Evolutionary conservation across 1,140 invertebrate species (phyloP), one percentile per base, ranked within the genome.

Genomic region (Calephelis virginiensis): DNA sequence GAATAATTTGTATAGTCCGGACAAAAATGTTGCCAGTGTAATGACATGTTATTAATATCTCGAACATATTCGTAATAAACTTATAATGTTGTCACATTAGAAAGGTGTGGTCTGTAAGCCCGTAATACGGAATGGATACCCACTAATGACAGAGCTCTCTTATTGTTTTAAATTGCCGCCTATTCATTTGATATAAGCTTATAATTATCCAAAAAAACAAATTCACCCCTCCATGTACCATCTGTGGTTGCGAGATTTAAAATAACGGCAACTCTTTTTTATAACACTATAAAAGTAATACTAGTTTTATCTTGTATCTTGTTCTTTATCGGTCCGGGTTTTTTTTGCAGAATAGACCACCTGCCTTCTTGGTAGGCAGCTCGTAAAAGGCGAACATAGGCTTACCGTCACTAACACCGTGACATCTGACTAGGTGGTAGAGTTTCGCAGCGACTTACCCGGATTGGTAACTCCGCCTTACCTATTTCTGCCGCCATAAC

Each of bases 101-200:
- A 43, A 78, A 78, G 78, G 80, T 77, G 77, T 77, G 71, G 69
- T 69, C 74, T 60, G 75, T 69, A 78, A 82, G 80, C 65, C 73
- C 59, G 75, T 68, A 80, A 83, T 81, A 78, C 73, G 77, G 74
- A 74, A 66, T 79, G 73, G 66, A 73, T 66, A 17, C 67, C 14
- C 49, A 63, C 81, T 87, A 89, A 90, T 89, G 85, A 85, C 81
- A 75, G 80, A 76, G 71, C 79, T 72, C 75, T 80, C 74, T 88
- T 86, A 90, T 90, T 90, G 88, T 90, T 90, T 90, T 90, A 88
- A 84, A 88, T 83, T 75, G 77, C 88, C 86, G 84, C 85, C 82
- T 82, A 89, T 83, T 89, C 86, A 90, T 90, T 85, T 72, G 72
- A 67, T 82, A 69, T 78, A 80, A 84, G 77, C 81, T 81, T 81